phyloP scores from a whole-genome alignment of 2,888 invertebrate genomes.

The Melitaea athalia region DNA sequence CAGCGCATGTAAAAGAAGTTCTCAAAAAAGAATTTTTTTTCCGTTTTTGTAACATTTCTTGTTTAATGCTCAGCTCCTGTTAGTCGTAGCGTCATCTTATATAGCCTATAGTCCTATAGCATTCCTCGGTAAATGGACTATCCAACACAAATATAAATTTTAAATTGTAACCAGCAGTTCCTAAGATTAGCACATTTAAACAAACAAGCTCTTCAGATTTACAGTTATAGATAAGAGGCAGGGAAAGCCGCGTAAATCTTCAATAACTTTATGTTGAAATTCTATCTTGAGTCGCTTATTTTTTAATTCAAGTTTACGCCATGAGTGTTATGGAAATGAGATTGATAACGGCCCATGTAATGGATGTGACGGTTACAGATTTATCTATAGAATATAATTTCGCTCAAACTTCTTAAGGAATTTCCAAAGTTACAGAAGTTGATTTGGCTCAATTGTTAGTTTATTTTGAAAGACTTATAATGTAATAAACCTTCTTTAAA shows the following conservation, averaged over 20 bases:
- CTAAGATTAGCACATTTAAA: too few relatives aligned
- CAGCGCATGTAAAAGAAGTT: too few relatives aligned
- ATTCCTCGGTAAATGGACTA: too few relatives aligned
- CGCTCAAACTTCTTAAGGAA: slow-evolving; percentile 4
- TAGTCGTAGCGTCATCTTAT: too few relatives aligned
- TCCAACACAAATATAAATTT: too few relatives aligned
- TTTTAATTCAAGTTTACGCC: slow-evolving; percentile 53
- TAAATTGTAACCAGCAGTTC: too few relatives aligned
- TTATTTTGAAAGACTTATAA: background rate
- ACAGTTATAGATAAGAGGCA: slow-evolving; percentile 46
- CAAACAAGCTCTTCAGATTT: too few relatives aligned
- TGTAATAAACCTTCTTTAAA: background rate
- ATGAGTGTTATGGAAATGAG: slow-evolving; percentile 34
- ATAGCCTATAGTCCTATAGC: too few relatives aligned
- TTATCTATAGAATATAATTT: slow-evolving; percentile 17
- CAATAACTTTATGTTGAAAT: slow-evolving; percentile 63
- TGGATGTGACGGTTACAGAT: slow-evolving; percentile 24
- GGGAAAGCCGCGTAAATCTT: slow-evolving; percentile 55
- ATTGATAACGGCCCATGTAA: slow-evolving; percentile 24
- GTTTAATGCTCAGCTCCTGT: too few relatives aligned
- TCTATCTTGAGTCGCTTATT: slow-evolving; percentile 53
- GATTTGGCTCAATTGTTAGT: background rate
- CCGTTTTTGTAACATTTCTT: too few relatives aligned
- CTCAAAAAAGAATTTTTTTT: too few relatives aligned
- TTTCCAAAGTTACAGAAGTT: slow-evolving; percentile 18